Conservation (phyloP, 1,140 invertebrate genomes). For the Aradophagus sp. region DNA sequence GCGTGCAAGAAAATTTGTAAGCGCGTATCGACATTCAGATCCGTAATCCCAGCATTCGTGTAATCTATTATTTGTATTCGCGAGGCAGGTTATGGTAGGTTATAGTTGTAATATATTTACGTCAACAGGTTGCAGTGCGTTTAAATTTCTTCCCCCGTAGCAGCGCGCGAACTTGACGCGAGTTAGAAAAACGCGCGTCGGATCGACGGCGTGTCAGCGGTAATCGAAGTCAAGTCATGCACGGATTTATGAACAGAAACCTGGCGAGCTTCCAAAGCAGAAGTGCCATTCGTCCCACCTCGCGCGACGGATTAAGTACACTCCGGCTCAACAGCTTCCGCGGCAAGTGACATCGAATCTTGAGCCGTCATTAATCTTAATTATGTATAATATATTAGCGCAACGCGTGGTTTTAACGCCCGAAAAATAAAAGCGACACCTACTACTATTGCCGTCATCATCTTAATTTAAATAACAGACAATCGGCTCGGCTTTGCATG, state of each 20-base stretch:
- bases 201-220: slow-evolving; percentile 57
- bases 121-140: slow-evolving; percentile 52
- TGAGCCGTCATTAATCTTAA: slow-evolving; percentile 54
- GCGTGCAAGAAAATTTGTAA: slow-evolving; percentile 18
- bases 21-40: slow-evolving; percentile 29
- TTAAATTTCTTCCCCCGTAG: slow-evolving; percentile 20
- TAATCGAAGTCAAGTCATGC: slow-evolving; percentile 67
- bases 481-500: no score
- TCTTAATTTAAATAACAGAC: no score
- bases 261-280: slow-evolving; percentile 68
- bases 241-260: slow-evolving; percentile 69
- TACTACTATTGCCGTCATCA: slow-evolving; percentile 23
- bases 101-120: slow-evolving; percentile 48
- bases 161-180: slow-evolving; percentile 38
- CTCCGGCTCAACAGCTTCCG: slow-evolving; percentile 37
- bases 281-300: slow-evolving; percentile 68
- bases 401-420: slow-evolving; percentile 33
- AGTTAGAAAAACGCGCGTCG: slow-evolving; percentile 37
- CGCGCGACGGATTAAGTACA: slow-evolving; percentile 61
- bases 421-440: slow-evolving; percentile 36
- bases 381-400: slow-evolving; percentile 50
- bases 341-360: slow-evolving; percentile 47
- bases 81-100: slow-evolving; percentile 32
- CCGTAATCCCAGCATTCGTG: slow-evolving; percentile 15
- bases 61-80: slow-evolving; percentile 34